phyloP scores from a whole-genome alignment of 2,888 invertebrate genomes.

The Callosobruchus maculatus region DNA sequence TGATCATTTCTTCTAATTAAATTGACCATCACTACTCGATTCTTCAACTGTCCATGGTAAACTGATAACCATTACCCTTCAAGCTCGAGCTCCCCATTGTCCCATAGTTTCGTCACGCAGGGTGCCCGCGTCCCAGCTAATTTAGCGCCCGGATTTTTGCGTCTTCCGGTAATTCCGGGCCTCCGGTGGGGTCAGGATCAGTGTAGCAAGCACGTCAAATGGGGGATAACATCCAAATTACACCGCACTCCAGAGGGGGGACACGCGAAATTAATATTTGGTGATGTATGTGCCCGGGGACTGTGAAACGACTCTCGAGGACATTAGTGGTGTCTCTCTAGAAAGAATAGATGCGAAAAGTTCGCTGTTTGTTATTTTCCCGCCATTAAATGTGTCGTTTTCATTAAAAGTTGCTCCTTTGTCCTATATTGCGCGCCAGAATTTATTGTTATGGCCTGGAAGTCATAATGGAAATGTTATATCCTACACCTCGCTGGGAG shows the following conservation, averaged over 20 bases:
- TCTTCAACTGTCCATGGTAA: too few relatives aligned
- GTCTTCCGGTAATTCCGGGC: neutral
- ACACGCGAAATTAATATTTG: neutral
- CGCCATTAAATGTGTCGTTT: neutral
- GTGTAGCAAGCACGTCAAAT: neutral
- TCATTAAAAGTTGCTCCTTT: neutral
- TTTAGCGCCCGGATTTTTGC: neutral
- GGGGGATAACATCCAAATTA: neutral
- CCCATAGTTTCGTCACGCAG: neutral
- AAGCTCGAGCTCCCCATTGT: neutral
- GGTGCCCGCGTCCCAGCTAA: neutral
- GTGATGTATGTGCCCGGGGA: neutral
- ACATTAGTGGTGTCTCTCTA: neutral
- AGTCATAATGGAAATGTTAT: neutral
- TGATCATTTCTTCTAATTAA: too few relatives aligned
- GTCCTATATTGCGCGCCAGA: neutral
- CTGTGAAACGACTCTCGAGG: neutral
- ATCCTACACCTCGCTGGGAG: neutral
- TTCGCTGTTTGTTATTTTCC: neutral
- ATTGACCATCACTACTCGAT: too few relatives aligned
- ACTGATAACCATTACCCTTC: neutral
- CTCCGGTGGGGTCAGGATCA: neutral
- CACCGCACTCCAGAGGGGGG: neutral
- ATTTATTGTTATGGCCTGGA: neutral
- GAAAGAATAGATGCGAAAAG: neutral